Conservation (phyloP, 2,797 vertebrate species). For the Naso thynnoides region DNA sequence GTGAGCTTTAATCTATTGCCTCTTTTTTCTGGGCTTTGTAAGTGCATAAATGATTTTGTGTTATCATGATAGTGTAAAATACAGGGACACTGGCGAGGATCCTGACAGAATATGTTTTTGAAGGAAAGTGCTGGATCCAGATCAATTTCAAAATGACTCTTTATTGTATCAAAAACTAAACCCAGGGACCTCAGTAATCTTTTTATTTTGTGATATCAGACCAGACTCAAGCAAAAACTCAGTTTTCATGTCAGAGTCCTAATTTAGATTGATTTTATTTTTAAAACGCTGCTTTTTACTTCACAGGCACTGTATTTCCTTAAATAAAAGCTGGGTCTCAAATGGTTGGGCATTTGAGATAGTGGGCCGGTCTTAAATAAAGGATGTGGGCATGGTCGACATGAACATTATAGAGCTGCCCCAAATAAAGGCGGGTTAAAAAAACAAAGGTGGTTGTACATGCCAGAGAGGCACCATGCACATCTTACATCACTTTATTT, state of each 20-base stretch:
- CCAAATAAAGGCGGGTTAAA: too few species aligned
- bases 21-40: slow-evolving; percentile 77
- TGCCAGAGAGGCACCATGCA: too few species aligned
- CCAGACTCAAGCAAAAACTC: not conserved
- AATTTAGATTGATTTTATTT: not conserved
- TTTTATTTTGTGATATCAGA: slow-evolving; percentile 3
- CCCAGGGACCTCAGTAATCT: not conserved
- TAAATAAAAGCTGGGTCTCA: too few species aligned
- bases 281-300: not conserved
- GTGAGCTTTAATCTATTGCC: slow-evolving; percentile 67
- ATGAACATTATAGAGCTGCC: too few species aligned
- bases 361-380: too few species aligned
- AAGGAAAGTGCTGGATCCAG: slow-evolving; percentile 43
- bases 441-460: too few species aligned
- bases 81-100: slow-evolving; percentile 29
- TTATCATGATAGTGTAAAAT: slow-evolving; percentile 57
- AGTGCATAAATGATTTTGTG: slow-evolving; percentile 78
- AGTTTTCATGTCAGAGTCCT: not conserved
- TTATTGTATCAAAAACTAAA: slow-evolving; percentile 20
- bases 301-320: too few species aligned
- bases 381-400: too few species aligned
- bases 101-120: slow-evolving; percentile 70
- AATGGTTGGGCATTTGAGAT: too few species aligned
- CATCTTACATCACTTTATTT: too few species aligned
- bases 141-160: slow-evolving; percentile 36